These are phyloP conservation scores for Chloroceryle aenea DNA, from an alignment of 2,113 vertebrate species.

Conservation along the genomic window DNA sequence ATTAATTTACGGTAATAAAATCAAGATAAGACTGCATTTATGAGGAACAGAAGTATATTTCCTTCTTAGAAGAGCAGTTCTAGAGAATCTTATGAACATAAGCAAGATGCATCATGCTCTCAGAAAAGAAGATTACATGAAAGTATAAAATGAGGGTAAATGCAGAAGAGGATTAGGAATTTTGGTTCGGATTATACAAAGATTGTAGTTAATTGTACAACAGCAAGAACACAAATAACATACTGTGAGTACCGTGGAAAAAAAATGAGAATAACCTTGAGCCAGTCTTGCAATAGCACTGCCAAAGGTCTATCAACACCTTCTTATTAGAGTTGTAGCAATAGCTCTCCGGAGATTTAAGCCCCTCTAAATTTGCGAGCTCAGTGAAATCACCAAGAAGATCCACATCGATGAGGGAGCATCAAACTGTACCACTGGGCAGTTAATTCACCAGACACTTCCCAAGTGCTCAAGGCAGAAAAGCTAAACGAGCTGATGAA, in stretches of 20 bases:
- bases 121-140: neutral
- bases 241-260: neutral
- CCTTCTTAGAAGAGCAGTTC: neutral
- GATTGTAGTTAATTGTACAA: neutral
- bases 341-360: slow-evolving; percentile 2
- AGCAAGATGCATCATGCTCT: neutral
- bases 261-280: slow-evolving; percentile 20
- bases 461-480: neutral
- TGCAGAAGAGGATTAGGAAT: neutral
- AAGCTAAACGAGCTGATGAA: neutral
- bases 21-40: slow-evolving; percentile 50
- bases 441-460: slow-evolving; percentile 17
- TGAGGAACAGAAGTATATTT: neutral
- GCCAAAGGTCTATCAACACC: slow-evolving; percentile 64
- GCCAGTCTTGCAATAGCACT: neutral
- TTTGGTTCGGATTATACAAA: neutral
- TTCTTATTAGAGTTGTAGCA: slow-evolving; percentile 58
- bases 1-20: slow-evolving; percentile 64
- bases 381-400: slow-evolving; percentile 38
- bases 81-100: neutral
- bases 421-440: neutral
- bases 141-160: neutral
- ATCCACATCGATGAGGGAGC: neutral
- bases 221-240: neutral
- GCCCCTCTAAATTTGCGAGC: slow-evolving; percentile 22